phyloP scores from a whole-genome alignment of 2,888 invertebrate species.

The Trissolcus japonicus region DNA sequence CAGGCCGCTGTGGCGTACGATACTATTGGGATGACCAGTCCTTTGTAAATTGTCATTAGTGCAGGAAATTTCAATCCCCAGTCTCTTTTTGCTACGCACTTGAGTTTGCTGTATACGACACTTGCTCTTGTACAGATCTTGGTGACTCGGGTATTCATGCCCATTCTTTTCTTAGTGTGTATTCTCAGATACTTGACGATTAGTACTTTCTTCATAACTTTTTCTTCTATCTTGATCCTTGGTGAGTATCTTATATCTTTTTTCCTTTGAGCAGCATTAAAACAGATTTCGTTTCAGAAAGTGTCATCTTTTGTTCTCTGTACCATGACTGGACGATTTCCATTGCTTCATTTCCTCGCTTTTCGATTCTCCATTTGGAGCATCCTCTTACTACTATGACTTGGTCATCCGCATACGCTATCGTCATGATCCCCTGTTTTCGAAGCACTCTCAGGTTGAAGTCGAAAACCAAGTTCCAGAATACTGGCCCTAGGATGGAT shows the following conservation, averaged over 20 bases:
- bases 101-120: not conserved
- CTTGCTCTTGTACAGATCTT: not conserved
- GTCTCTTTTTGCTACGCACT: not conserved
- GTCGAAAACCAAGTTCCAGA: conserved; percentile 54
- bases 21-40: too few relatives aligned
- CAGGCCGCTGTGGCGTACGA: too few relatives aligned
- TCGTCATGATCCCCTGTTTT: not conserved
- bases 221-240: not conserved
- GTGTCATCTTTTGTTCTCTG: not conserved
- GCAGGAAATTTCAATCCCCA: too few relatives aligned
- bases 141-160: not conserved
- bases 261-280: not conserved
- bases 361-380: conserved; percentile 1
- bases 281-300: not conserved
- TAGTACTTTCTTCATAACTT: not conserved
- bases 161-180: not conserved
- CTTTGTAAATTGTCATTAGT: too few relatives aligned
- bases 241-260: not conserved
- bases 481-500: conserved; percentile 7
- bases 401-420: conserved; percentile 56
- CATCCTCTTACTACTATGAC: conserved; percentile 20
- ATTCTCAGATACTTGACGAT: not conserved
- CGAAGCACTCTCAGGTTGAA: conserved; percentile 7
- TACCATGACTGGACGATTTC: too few relatives aligned
- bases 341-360: too few relatives aligned